Conservation (phyloP, 2,888 invertebrate species). For the Nipponacmea schrenckii region DNA sequence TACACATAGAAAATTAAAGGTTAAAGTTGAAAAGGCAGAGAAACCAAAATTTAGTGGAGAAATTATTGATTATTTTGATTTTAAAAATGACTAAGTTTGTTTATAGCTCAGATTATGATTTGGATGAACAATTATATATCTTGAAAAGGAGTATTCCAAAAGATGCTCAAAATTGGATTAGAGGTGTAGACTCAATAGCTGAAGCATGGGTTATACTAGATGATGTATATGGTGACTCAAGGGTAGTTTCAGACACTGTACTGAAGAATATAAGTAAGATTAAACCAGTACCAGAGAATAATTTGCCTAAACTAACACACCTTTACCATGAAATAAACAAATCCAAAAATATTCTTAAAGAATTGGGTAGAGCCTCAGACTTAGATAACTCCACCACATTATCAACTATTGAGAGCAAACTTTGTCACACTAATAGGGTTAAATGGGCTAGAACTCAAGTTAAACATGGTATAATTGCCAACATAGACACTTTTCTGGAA, state of each 20-base stretch:
- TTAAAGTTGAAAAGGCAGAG: background rate
- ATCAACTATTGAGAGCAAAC: background rate
- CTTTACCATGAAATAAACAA: background rate
- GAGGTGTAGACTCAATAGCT: background rate
- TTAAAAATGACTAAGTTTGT: background rate
- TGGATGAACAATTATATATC: background rate
- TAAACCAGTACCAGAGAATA: background rate
- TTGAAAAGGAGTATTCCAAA: slow-evolving; percentile 1
- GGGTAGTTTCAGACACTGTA: slow-evolving; percentile 3
- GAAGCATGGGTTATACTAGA: slow-evolving; percentile 1
- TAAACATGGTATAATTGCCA: background rate
- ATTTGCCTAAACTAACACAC: background rate
- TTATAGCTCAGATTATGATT: background rate
- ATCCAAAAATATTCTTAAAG: background rate
- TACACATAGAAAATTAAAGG: background rate
- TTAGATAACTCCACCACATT: background rate
- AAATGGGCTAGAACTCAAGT: slow-evolving; percentile 6
- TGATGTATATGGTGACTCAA: background rate
- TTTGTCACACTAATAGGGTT: background rate
- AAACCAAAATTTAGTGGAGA: slow-evolving; percentile 2
- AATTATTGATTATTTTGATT: background rate
- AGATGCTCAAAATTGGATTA: background rate
- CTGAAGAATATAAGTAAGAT: slow-evolving; percentile 3
- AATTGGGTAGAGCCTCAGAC: background rate
- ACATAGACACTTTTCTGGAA: slow-evolving; percentile 2